Percentiles rank a stretch among this genome's conserved stretches.
These are phyloP conservation scores for Halesus radiatus DNA, from an alignment of 1,140 invertebrate species.

Conservation along the genomic window DNA sequence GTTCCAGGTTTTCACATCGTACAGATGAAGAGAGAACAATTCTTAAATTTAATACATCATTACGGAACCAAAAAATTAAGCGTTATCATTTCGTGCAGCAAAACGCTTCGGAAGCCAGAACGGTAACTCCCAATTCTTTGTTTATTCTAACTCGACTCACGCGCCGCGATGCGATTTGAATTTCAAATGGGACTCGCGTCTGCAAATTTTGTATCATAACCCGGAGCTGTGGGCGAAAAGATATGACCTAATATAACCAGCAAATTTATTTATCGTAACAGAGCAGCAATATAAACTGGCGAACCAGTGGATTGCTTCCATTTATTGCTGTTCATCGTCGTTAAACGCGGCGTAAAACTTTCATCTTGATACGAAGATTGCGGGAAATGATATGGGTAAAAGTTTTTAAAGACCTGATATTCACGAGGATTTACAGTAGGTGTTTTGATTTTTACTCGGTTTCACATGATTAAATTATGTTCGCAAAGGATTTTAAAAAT, in stretches of 20 bases:
- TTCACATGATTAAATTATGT: too few species aligned
- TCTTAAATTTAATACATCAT: too few species aligned
- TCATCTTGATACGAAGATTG: not conserved
- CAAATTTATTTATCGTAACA: not conserved
- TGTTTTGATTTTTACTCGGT: too few species aligned
- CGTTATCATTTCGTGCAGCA: conserved; percentile 15
- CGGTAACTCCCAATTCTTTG: conserved; percentile 27
- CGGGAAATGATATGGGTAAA: not conserved
- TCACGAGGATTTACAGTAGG: too few species aligned
- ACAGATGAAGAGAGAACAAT: not conserved
- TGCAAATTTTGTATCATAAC: conserved; percentile 5
- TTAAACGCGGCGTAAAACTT: not conserved
- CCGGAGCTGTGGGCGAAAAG: not conserved
- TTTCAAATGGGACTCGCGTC: conserved; percentile 20
- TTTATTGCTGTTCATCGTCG: not conserved
- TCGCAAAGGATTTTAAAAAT: too few species aligned
- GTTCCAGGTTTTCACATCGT: not conserved
- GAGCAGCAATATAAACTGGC: not conserved
- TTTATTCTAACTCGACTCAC: conserved; percentile 26
- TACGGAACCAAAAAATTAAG: not conserved
- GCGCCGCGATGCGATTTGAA: conserved; percentile 24
- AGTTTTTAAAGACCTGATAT: not conserved
- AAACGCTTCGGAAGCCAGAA: not conserved
- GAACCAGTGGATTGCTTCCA: not conserved
- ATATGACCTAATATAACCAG: too few species aligned